Conservation (phyloP, 2,113 vertebrate species). For the Glaucidium brasilianum region DNA sequence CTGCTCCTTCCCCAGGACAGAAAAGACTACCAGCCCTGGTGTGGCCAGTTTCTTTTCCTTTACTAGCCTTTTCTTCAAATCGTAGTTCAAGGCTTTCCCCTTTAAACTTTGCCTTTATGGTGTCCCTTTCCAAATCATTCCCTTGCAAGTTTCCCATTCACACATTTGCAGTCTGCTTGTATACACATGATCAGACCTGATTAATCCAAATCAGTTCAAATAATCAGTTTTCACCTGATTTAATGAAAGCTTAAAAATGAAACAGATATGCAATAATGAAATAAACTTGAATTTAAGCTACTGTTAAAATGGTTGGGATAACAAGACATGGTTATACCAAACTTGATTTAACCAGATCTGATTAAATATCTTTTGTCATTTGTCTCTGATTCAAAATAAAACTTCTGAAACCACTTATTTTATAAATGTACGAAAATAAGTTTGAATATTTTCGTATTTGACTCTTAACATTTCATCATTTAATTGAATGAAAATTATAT, state of each 20-base stretch:
- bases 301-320: not conserved
- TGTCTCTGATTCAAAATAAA: not conserved
- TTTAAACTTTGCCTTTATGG: conserved; percentile 8
- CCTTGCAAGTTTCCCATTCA: conserved; percentile 29
- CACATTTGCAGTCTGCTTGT: not conserved
- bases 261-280: conserved; percentile 32
- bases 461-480: not conserved
- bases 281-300: not conserved
- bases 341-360: not conserved
- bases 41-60: conserved; percentile 3
- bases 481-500: conserved; percentile 14
- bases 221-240: not conserved
- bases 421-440: not conserved
- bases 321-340: not conserved
- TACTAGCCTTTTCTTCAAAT: conserved; percentile 44
- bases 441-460: not conserved
- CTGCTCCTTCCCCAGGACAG: conserved; percentile 28
- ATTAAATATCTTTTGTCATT: not conserved
- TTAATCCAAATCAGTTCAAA: not conserved
- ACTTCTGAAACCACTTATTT: not conserved
- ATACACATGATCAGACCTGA: not conserved
- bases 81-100: conserved; percentile 16
- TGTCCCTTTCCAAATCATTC: conserved; percentile 10
- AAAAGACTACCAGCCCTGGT: conserved; percentile 17
- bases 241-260: not conserved